Conservation (phyloP, 1,140 invertebrate species). For the Gonatopus flavifemur region DNA sequence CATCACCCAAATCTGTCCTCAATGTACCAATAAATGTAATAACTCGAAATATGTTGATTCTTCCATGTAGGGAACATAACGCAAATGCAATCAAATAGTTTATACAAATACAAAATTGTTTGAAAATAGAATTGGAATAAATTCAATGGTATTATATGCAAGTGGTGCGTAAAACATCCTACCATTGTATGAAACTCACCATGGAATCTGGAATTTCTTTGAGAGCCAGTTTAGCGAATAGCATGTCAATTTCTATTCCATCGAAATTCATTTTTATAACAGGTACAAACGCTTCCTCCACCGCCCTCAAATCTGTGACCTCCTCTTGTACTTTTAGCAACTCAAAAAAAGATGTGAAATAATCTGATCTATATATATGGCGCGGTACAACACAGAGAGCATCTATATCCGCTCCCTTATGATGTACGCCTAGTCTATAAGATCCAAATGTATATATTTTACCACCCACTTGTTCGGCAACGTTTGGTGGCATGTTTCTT, state of each 20-base stretch:
- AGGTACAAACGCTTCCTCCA: constrained; percentile 98
- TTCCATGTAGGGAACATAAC: too few relatives aligned
- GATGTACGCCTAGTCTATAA: constrained; percentile 89
- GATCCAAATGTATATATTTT: constrained; percentile 99
- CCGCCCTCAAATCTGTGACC: constrained; percentile 82
- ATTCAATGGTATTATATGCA: neutral
- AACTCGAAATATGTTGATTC: too few relatives aligned
- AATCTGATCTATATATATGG: constrained; percentile 92
- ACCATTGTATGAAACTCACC: too few relatives aligned
- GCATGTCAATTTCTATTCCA: constrained; percentile 97
- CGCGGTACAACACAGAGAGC: constrained; percentile 96
- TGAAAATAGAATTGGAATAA: neutral
- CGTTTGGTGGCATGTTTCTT: constrained; percentile 85
- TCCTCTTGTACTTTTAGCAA: constrained; percentile 84
- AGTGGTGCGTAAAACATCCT: constrained; percentile 8
- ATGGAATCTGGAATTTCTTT: constrained; percentile 85
- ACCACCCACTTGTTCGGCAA: constrained; percentile 88
- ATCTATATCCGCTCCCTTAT: constrained; percentile 98
- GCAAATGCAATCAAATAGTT: too few relatives aligned
- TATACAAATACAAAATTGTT: too few relatives aligned
- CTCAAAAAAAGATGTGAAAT: constrained; percentile 94
- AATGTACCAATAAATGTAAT: neutral
- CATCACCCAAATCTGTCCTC: constrained; percentile 11
- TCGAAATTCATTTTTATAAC: constrained; percentile 99
- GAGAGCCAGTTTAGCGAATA: constrained; percentile 91